These are phyloP conservation scores for Nasonia giraulti DNA, from an alignment of 1,140 invertebrate genomes.

Conservation along the genomic window DNA sequence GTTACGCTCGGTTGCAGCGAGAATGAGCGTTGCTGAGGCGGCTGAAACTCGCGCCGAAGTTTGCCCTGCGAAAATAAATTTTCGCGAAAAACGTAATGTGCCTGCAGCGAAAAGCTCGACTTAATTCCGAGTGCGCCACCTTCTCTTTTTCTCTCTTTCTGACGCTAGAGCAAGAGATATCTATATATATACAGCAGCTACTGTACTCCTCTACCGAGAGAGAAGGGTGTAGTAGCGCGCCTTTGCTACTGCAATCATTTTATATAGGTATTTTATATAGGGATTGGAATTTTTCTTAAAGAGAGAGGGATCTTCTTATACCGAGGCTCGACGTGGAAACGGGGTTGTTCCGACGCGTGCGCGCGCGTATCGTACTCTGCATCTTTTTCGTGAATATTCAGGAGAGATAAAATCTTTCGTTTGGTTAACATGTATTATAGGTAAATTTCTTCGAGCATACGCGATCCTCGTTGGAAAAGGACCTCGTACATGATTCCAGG, in stretches of 20 bases:
- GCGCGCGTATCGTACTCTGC: too few species aligned
- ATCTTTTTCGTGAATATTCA: too few species aligned
- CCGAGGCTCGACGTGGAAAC: too few species aligned
- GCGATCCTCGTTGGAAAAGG: too few species aligned
- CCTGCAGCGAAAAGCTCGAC: conserved; percentile 41
- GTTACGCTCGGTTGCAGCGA: conserved; percentile 27
- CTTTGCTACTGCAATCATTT: neutral
- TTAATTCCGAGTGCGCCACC: conserved; percentile 43
- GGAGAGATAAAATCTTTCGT: too few species aligned
- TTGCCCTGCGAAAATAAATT: conserved; percentile 50
- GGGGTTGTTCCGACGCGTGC: too few species aligned
- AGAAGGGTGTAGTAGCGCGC: too few species aligned
- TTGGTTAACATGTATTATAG: too few species aligned
- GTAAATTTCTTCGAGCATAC: too few species aligned
- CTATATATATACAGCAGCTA: neutral
- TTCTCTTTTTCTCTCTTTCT: neutral
- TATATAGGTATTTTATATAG: neutral
- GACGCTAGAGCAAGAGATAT: neutral
- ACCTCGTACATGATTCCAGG: too few species aligned
- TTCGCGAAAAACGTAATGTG: conserved; percentile 46
- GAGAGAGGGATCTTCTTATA: neutral
- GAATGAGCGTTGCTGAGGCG: conserved; percentile 36
- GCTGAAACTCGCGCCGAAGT: conserved; percentile 38
- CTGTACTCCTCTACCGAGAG: neutral
- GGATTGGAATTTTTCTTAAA: conserved; percentile 47